Evolutionary conservation across 2,888 invertebrate species (phyloP).

Genomic region (Drosophila vallismaia): DNA sequence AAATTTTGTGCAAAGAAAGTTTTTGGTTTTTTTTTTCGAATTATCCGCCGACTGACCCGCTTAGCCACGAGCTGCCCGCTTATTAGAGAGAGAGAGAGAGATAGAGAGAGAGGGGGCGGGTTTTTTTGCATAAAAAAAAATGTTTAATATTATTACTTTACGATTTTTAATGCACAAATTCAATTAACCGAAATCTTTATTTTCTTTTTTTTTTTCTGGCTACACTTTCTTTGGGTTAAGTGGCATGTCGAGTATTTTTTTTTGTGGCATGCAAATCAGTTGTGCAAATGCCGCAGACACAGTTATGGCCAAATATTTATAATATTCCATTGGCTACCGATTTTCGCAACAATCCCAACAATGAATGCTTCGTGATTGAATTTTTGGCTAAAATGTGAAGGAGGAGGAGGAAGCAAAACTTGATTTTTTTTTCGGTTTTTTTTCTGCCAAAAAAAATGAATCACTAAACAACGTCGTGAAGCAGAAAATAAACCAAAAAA

Average conservation of each 20-base stretch:
- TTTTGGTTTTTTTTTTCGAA: conserved; percentile 7
- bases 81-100: conserved; percentile 30
- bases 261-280: conserved; percentile 59
- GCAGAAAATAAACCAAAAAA: conserved; percentile 26
- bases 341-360: conserved; percentile 31
- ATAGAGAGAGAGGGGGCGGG: conserved; percentile 1
- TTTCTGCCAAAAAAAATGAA: conserved; percentile 12
- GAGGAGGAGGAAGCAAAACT: conserved; percentile 8
- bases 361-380: conserved; percentile 36
- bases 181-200: conserved; percentile 56
- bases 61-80: conserved; percentile 47
- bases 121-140: conserved; percentile 56
- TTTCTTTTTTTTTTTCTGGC: conserved; percentile 6
- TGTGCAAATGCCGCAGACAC: conserved; percentile 58
- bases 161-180: conserved; percentile 43
- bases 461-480: conserved; percentile 28
- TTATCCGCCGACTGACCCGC: conserved; percentile 61
- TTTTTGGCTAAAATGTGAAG: conserved; percentile 8
- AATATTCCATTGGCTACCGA: conserved; percentile 32
- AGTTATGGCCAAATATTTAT: conserved; percentile 25
- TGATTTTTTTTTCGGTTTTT: conserved; percentile 29
- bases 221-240: conserved; percentile 57
- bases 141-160: conserved; percentile 36
- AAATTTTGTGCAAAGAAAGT: conserved; percentile 74
- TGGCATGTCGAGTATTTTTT: conserved; percentile 39